These are phyloP conservation scores for Cyprinodon diabolis DNA, from an alignment of 2,797 vertebrate genomes.

Conservation along the genomic window DNA sequence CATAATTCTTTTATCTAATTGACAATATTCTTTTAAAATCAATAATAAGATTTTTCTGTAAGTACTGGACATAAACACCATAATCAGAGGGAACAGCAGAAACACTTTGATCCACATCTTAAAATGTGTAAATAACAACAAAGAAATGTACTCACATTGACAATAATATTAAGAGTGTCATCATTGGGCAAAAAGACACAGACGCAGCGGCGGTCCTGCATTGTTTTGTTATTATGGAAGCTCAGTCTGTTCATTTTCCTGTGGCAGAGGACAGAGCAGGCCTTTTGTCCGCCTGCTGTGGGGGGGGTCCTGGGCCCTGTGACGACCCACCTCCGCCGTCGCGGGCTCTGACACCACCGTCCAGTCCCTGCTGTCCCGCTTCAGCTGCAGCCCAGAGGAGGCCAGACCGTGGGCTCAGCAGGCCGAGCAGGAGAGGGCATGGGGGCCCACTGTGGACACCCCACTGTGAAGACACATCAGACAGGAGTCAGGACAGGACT, in stretches of 20 bases:
- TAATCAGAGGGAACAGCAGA: not conserved
- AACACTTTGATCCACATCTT: not conserved
- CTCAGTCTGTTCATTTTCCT: conserved; percentile 95
- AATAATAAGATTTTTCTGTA: not conserved
- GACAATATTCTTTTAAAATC: not conserved
- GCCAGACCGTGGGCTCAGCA: conserved; percentile 47
- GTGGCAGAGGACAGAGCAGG: conserved; percentile 67
- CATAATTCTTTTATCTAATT: not conserved
- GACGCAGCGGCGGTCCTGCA: conserved; percentile 99
- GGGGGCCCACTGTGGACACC: conserved; percentile 39
- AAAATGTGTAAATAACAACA: not conserved
- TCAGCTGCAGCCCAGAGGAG: conserved; percentile 66
- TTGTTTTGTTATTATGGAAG: conserved; percentile 98
- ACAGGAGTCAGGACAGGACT: conserved; percentile 10
- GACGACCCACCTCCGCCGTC: conserved; percentile 55
- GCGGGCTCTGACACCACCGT: conserved; percentile 14
- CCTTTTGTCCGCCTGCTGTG: conserved; percentile 55
- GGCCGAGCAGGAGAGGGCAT: conserved; percentile 62
- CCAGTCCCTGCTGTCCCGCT: conserved; percentile 20
- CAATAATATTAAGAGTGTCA: conserved; percentile 95
- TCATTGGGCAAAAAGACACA: conserved; percentile 98
- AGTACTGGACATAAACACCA: too few relatives aligned
- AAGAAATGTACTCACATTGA: conserved; percentile 85
- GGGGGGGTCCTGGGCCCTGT: conserved; percentile 64
- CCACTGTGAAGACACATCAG: conserved; percentile 56